These are phyloP conservation scores for Apostichopus californicus DNA, from an alignment of 35 echinoderm and acorn worm genomes.

Conservation along the genomic window DNA sequence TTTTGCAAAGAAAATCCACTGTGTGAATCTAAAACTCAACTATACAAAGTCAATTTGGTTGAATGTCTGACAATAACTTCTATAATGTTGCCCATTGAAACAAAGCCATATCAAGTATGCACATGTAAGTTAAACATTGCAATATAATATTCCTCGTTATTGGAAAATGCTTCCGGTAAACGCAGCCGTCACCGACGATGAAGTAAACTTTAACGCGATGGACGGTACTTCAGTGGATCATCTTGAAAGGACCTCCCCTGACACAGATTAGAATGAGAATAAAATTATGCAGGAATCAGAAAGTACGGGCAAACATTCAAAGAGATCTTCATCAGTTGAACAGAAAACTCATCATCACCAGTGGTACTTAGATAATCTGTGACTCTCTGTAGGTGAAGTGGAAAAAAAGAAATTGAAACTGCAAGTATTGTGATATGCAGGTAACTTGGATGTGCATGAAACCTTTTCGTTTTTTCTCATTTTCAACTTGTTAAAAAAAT, in stretches of 20 bases:
- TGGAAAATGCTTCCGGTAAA: too few relatives aligned
- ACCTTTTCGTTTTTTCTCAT: too few relatives aligned
- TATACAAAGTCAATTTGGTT: neutral
- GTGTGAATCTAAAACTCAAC: neutral
- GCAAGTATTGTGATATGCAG: neutral
- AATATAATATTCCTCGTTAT: too few relatives aligned
- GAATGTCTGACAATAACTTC: neutral
- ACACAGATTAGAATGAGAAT: neutral
- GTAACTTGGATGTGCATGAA: too few relatives aligned
- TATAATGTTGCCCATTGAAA: neutral
- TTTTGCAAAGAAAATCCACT: neutral
- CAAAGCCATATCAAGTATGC: neutral
- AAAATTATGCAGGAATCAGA: neutral
- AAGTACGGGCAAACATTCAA: neutral
- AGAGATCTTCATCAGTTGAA: conserved; percentile 6
- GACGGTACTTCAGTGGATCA: too few relatives aligned
- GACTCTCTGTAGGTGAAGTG: conserved; percentile 55
- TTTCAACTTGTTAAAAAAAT: too few relatives aligned
- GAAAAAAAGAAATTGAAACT: neutral
- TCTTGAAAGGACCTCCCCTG: too few relatives aligned
- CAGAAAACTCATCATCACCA: conserved; percentile 48
- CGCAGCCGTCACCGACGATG: too few relatives aligned
- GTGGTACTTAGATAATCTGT: conserved; percentile 69
- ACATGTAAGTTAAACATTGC: neutral
- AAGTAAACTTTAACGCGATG: too few relatives aligned